phyloP scores from a whole-genome alignment of 2,888 invertebrate genomes.

The Vesta saturnalis region DNA sequence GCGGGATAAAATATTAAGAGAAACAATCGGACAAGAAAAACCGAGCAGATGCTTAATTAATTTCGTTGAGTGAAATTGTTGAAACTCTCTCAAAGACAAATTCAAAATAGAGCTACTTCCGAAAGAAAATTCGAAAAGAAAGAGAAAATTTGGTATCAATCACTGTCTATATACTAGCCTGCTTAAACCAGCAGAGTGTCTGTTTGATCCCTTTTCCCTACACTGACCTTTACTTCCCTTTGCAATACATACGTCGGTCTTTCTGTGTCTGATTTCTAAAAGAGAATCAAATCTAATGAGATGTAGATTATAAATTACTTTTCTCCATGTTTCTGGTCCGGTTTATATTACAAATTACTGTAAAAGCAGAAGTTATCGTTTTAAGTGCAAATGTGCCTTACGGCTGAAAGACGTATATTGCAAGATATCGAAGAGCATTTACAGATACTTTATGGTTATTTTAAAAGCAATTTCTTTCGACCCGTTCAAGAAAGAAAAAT shows the following conservation, averaged over 20 bases:
- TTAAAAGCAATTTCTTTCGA: conserved; percentile 16
- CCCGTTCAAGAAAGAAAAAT: conserved; percentile 20
- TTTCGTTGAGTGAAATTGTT: conserved; percentile 21
- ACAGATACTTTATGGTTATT: conserved; percentile 16
- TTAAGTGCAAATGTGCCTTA: conserved; percentile 12
- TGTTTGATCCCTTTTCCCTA: conserved; percentile 51
- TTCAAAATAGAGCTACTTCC: conserved; percentile 37
- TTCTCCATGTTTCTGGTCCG: conserved; percentile 16
- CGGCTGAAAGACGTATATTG: conserved; percentile 15
- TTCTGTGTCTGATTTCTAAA: conserved; percentile 17
- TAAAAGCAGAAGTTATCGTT: conserved; percentile 5
- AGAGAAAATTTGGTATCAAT: conserved; percentile 52
- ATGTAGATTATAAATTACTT: conserved; percentile 29
- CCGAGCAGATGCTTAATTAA: conserved; percentile 7
- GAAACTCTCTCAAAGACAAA: conserved; percentile 29
- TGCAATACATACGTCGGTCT: conserved; percentile 13
- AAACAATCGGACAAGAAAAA: too few species aligned
- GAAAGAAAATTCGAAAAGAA: conserved; percentile 42
- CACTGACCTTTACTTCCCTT: conserved; percentile 43
- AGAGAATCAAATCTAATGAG: conserved; percentile 16
- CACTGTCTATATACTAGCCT: conserved; percentile 51
- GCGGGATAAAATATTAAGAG: too few species aligned
- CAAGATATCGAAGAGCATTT: conserved; percentile 2
- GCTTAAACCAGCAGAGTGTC: conserved; percentile 52
- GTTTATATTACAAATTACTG: conserved; percentile 17